These are phyloP conservation scores for Pachyuromys duprasi DNA, from an alignment of 2,797 vertebrate species.

Conservation along the genomic window DNA sequence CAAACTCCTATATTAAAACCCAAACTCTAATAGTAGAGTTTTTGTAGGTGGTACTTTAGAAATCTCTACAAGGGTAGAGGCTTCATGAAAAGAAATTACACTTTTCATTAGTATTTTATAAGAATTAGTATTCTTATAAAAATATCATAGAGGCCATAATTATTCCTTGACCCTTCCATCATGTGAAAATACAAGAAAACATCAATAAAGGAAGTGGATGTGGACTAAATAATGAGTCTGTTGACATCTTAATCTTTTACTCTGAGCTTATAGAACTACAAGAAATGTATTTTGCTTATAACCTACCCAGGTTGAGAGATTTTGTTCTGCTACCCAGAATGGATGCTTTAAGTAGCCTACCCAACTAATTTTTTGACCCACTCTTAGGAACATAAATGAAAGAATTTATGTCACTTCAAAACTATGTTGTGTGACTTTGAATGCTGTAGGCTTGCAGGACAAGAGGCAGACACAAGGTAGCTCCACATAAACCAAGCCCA, in stretches of 20 bases:
- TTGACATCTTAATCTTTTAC: background rate
- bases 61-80: background rate
- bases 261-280: background rate
- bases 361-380: background rate
- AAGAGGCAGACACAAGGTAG: background rate
- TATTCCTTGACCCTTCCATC: background rate
- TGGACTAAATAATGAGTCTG: background rate
- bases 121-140: background rate
- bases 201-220: background rate
- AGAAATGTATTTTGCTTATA: background rate
- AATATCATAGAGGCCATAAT: background rate
- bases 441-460: background rate
- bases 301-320: background rate
- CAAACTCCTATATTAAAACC: background rate
- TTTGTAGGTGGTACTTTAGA: background rate
- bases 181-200: background rate
- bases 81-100: background rate
- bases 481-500: background rate
- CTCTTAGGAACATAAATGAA: background rate
- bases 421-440: background rate
- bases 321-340: background rate
- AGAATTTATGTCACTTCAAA: background rate
- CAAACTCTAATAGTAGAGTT: background rate
- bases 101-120: no score
- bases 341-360: background rate